These are phyloP conservation scores for Osmerus eperlanus DNA, from an alignment of 2,113 vertebrate genomes.

Conservation along the genomic window DNA sequence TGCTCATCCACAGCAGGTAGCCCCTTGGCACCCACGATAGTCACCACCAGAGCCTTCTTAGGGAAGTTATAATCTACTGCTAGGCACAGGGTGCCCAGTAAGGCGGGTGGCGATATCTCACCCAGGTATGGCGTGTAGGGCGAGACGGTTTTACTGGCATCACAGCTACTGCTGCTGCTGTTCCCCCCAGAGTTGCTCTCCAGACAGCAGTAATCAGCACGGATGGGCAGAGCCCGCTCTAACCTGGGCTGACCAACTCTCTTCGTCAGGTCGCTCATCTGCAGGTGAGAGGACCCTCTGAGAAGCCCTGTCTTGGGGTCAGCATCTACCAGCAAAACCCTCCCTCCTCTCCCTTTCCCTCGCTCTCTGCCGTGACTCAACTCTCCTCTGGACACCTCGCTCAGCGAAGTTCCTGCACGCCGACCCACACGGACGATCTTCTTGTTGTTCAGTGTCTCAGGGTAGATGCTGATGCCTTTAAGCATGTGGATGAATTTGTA, in stretches of 20 bases:
- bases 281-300: constrained; percentile 27
- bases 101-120: not conserved
- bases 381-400: constrained; percentile 54
- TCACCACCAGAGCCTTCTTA: constrained; percentile 85
- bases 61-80: constrained; percentile 87
- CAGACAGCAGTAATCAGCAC: constrained; percentile 72
- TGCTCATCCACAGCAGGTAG: constrained; percentile 83
- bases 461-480: constrained; percentile 87
- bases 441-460: constrained; percentile 82
- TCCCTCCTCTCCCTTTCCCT: not conserved
- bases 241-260: constrained; percentile 41
- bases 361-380: constrained; percentile 28
- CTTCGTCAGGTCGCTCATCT: constrained; percentile 35
- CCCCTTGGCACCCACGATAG: constrained; percentile 79
- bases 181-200: constrained; percentile 71
- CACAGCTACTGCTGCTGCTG: constrained; percentile 32
- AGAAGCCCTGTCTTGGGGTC: constrained; percentile 67
- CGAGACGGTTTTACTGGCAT: constrained; percentile 73
- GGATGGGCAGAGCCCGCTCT: constrained; percentile 75
- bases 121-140: constrained; percentile 65
- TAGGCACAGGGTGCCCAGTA: constrained; percentile 76
- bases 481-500: constrained; percentile 90
- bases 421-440: constrained; percentile 71
- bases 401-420: constrained; percentile 22
- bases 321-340: constrained; percentile 49